Evolutionary conservation across 2,888 invertebrate species (phyloP), one percentile per base, ranked within the genome.

Genomic region (Lysandra coridon): DNA sequence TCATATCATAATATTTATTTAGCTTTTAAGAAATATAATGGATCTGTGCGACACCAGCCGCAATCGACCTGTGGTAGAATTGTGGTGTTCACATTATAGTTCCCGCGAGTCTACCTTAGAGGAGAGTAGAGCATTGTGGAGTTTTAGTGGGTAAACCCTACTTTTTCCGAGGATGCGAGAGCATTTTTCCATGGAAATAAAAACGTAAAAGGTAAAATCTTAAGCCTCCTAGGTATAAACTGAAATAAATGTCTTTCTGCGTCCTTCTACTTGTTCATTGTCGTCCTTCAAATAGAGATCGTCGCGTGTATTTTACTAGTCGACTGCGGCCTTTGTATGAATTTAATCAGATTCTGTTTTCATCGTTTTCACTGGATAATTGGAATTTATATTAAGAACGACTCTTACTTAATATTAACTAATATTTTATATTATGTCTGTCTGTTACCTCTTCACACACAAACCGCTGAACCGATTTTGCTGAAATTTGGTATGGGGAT

Each of bases 281-380:
- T 1, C 74, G 80, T 80, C 76, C 82, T 81, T 82, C 84, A 87
- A 89, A 90, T 88, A 89, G 89, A 89, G 87, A 88, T 87, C 87
- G 87, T 83, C 83, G 88, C 86, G 88, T 84, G 83, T 90, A 89
- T 89, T 89, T 89, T 89, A 89, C 89, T 87, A 87, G 88, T 83
- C 82, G 83, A 81, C 82, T 83, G 82, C 82, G 83, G 85, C 82
- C 91, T 89, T 92, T 92, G 91, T 91, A 88, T 89, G 88, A 87
- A 88, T 90, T 92, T 91, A 92, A 92, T 92, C 91, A 91, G 89
- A 91, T 88, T 88, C 87, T 83, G 85, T 85, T 85, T 83, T 83
- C 84, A 83, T 85, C 86, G 87, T 85, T 87, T 88, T 86, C 86
- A 84, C 84, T 81, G 85, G 85, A 89, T 91, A 91, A 91, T 91